Percentiles rank a stretch among this genome's conserved stretches.
phyloP scores from a whole-genome alignment of 2,113 vertebrate species.

The Anthoscopus minutus region DNA sequence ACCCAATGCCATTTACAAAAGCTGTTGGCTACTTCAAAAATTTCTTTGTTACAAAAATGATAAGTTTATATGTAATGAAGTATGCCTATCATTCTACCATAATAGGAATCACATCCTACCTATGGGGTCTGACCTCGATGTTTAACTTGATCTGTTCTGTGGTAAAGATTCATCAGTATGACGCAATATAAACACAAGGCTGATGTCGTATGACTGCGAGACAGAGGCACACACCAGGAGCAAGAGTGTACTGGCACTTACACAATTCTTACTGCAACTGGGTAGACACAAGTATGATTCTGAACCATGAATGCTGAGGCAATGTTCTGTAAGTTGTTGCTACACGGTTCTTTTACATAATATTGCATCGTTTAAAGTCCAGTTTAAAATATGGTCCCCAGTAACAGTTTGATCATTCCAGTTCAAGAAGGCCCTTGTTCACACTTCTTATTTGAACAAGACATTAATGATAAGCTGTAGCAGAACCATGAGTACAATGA shows the following conservation, averaged over 20 bases:
- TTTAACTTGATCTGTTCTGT: background rate
- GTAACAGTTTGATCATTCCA: constrained; percentile 50
- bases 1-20: constrained; percentile 1
- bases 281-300: constrained; percentile 23
- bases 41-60: background rate
- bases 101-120: background rate
- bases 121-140: background rate
- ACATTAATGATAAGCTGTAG: constrained; percentile 92
- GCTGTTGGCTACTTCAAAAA: background rate
- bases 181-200: constrained; percentile 62
- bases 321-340: constrained; percentile 47
- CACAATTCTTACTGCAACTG: constrained; percentile 58
- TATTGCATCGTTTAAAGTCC: constrained; percentile 64
- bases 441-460: constrained; percentile 84
- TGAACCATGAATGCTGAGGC: constrained; percentile 47
- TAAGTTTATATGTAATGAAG: background rate
- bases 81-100: background rate
- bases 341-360: constrained; percentile 56
- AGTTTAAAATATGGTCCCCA: constrained; percentile 65
- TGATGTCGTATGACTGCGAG: background rate
- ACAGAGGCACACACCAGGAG: constrained; percentile 67
- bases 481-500: constrained; percentile 87
- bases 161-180: constrained; percentile 1
- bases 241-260: constrained; percentile 72
- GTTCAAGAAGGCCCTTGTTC: constrained; percentile 60